Evolutionary conservation across 1,140 invertebrate genomes (phyloP).

Genomic region (Oedothorax gibbosus): DNA sequence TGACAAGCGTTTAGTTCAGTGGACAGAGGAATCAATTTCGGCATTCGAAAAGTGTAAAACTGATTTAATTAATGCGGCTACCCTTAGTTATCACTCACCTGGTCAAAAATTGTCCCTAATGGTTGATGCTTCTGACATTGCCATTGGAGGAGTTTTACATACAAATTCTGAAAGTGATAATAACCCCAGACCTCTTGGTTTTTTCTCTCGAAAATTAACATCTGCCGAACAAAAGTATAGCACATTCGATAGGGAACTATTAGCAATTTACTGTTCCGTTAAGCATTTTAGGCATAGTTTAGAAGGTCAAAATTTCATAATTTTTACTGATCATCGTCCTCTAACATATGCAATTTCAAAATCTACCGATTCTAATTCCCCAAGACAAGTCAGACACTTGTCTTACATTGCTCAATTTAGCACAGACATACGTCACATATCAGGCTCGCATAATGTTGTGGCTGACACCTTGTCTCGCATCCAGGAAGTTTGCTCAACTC

Average conservation of each 20-base stretch:
- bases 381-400: neutral
- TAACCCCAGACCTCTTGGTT: neutral
- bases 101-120: neutral
- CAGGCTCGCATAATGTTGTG: neutral
- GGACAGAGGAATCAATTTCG: too few species aligned
- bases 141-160: neutral
- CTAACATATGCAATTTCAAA: neutral
- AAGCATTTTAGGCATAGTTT: slow-evolving; percentile 9
- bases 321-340: slow-evolving; percentile 9
- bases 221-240: slow-evolving; percentile 6
- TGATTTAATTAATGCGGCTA: neutral
- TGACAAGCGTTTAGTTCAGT: too few species aligned
- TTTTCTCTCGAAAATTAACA: neutral
- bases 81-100: slow-evolving; percentile 10
- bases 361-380: slow-evolving; percentile 1
- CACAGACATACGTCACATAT: too few species aligned
- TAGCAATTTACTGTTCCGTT: neutral
- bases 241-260: slow-evolving; percentile 3
- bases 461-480: slow-evolving; percentile 1
- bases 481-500: neutral
- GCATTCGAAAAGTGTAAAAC: neutral
- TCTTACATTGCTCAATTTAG: slow-evolving; percentile 5
- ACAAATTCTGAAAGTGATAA: neutral
- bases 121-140: slow-evolving; percentile 12
- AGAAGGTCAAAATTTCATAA: slow-evolving; percentile 26